phyloP scores from a whole-genome alignment of 2,888 invertebrate genomes.

The Aleiodes testaceus region DNA sequence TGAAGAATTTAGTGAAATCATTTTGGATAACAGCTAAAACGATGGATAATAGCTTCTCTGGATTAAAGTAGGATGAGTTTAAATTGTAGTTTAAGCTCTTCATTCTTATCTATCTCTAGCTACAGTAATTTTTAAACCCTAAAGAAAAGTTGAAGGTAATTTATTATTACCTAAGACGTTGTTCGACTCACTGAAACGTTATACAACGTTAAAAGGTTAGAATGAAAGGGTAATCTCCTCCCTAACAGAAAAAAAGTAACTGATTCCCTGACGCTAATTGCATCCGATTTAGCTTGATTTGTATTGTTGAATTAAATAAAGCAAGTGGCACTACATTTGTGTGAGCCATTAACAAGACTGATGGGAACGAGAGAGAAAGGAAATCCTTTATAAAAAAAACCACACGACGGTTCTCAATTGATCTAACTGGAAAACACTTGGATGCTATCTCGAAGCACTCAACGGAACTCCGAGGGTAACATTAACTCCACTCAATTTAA shows the following conservation, averaged over 20 bases:
- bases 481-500: too few relatives aligned
- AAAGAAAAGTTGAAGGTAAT: constrained; percentile 70
- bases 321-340: constrained; percentile 24
- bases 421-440: not conserved
- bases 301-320: constrained; percentile 55
- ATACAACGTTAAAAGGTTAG: constrained; percentile 5
- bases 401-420: not conserved
- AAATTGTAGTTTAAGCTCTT: constrained; percentile 60
- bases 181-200: constrained; percentile 51
- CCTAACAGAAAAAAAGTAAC: constrained; percentile 1
- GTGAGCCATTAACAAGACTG: constrained; percentile 5
- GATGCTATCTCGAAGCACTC: too few relatives aligned
- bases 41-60: constrained; percentile 67
- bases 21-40: constrained; percentile 60
- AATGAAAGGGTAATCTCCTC: not conserved
- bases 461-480: too few relatives aligned
- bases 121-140: constrained; percentile 70
- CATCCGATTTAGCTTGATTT: constrained; percentile 57
- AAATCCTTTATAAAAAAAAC: not conserved
- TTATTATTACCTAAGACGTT: constrained; percentile 67
- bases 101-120: constrained; percentile 62
- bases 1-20: constrained; percentile 4
- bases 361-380: not conserved
- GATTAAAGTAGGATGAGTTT: constrained; percentile 46
- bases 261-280: constrained; percentile 54